Conservation (phyloP, 1,140 invertebrate species). For the Myzus persicae region DNA sequence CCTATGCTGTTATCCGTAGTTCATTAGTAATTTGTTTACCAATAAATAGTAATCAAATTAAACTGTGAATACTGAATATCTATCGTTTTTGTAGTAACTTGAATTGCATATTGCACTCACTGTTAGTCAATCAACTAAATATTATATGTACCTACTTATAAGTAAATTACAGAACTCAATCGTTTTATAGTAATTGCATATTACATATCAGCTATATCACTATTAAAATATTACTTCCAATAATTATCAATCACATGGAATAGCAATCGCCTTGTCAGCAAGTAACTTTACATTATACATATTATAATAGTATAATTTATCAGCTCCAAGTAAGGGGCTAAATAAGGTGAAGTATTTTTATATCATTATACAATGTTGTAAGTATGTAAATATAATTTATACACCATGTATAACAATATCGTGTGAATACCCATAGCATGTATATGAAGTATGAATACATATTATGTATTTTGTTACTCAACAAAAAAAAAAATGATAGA, state of each 20-base stretch:
- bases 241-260: neutral
- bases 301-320: neutral
- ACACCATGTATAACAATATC: too few species aligned
- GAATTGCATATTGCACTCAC: neutral
- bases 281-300: neutral
- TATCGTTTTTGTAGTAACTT: neutral
- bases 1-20: neutral
- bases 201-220: neutral
- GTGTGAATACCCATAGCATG: too few species aligned
- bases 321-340: neutral
- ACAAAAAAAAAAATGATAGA: too few species aligned
- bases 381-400: too few species aligned
- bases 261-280: neutral
- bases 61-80: neutral
- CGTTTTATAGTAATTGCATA: neutral
- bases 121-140: neutral
- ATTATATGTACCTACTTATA: neutral
- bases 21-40: neutral
- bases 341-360: neutral
- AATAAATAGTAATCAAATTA: slow-evolving; percentile 12
- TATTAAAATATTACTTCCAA: neutral
- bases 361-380: neutral
- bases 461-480: too few species aligned
- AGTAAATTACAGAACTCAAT: neutral
- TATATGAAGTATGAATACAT: too few species aligned